A percentile compares a stretch with the other conserved stretches of the same genome.
These are phyloP conservation scores for Enteromius radiatus DNA, from an alignment of 2,797 vertebrate species.

Conservation along the genomic window DNA sequence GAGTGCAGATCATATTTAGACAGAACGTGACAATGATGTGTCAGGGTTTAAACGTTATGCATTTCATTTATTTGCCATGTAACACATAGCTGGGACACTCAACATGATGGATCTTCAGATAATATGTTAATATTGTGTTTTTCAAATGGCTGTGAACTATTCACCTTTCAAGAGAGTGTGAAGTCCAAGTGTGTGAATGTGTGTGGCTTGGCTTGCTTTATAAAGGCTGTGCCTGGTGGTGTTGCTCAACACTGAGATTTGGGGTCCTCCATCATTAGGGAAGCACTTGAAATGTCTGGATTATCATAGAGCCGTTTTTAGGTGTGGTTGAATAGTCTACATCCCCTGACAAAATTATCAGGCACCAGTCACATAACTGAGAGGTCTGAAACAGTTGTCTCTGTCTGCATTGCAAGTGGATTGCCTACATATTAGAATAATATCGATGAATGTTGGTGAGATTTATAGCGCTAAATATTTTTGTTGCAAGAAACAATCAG, in stretches of 20 bases:
- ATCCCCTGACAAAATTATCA: conserved; percentile 80
- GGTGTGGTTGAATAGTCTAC: conserved; percentile 71
- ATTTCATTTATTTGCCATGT: conserved; percentile 10
- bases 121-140: conserved; percentile 5
- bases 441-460: not conserved
- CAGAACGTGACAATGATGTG: conserved; percentile 8
- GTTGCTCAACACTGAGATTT: conserved; percentile 53
- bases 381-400: conserved; percentile 72
- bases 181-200: conserved; percentile 14
- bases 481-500: too few relatives aligned
- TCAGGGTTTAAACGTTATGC: conserved; percentile 8
- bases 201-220: conserved; percentile 53
- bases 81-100: conserved; percentile 7
- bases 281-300: conserved; percentile 78
- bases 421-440: conserved; percentile 64
- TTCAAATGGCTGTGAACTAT: not conserved
- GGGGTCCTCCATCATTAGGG: conserved; percentile 64
- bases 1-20: conserved; percentile 29
- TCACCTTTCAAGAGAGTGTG: conserved; percentile 23
- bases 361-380: conserved; percentile 68
- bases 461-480: not conserved
- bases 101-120: conserved; percentile 7
- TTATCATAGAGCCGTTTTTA: conserved; percentile 78
- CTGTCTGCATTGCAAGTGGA: conserved; percentile 65
- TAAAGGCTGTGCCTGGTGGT: conserved; percentile 51